A percentile compares a stretch with the other conserved stretches of the same genome.
Conservation (phyloP, 2,888 invertebrate species). For the Dynastes maya region DNA sequence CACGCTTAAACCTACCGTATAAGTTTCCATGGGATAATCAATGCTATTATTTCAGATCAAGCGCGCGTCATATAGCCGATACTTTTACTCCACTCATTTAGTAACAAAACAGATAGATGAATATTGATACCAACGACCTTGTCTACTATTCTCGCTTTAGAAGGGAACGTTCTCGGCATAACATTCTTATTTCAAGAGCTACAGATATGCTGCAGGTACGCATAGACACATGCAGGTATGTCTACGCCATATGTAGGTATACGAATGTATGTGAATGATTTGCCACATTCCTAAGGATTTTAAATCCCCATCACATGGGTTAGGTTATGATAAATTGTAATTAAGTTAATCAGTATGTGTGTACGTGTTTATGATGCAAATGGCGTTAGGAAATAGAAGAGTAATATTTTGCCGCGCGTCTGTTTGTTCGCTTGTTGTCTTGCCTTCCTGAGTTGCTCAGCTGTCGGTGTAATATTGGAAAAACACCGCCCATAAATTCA, state of each 20-base stretch:
- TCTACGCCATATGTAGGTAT: constrained; percentile 14
- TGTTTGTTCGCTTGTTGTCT: constrained; percentile 36
- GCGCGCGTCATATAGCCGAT: constrained; percentile 42
- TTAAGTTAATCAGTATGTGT: constrained; percentile 34
- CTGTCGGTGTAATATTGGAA: constrained; percentile 37
- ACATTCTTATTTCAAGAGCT: constrained; percentile 9
- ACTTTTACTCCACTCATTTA: constrained; percentile 47
- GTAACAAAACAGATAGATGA: constrained; percentile 33
- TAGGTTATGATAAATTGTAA: constrained; percentile 50
- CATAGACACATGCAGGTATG: constrained; percentile 1
- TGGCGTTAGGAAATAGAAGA: constrained; percentile 38
- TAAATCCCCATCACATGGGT: constrained; percentile 47
- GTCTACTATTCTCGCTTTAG: constrained; percentile 53
- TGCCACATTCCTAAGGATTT: constrained; percentile 40
- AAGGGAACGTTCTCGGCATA: constrained; percentile 42
- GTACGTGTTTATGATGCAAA: constrained; percentile 38
- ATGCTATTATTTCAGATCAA: constrained; percentile 55
- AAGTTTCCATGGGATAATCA: constrained; percentile 52
- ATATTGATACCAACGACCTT: constrained; percentile 49
- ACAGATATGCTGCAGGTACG: constrained; percentile 14
- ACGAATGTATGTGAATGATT: constrained; percentile 41
- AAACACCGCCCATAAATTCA: constrained; percentile 43
- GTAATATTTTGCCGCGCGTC: constrained; percentile 39
- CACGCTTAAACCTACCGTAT: background rate
- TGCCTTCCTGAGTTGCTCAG: constrained; percentile 32